phyloP scores from a whole-genome alignment of 2,797 vertebrate genomes.

The Channallabes apus region DNA sequence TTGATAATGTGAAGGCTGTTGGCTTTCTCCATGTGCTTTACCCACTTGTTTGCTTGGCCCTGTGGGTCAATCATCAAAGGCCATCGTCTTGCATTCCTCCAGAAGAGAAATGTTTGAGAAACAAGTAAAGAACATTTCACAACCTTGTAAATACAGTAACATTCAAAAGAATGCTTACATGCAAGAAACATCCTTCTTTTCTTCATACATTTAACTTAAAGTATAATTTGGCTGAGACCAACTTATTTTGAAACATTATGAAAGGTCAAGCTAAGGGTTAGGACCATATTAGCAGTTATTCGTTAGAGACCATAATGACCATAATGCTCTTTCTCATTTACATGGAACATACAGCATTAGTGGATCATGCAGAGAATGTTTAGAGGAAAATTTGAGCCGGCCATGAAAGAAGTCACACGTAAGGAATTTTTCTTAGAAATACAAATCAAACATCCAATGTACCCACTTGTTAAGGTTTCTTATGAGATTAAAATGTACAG shows the following conservation, averaged over 20 bases:
- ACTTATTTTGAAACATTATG: neutral
- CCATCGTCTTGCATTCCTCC: conserved; percentile 86
- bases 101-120: neutral
- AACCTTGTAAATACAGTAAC: too few species aligned
- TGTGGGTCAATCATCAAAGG: conserved; percentile 90
- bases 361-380: neutral
- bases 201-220: neutral
- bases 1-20: conserved; percentile 84
- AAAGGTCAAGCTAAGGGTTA: neutral
- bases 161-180: neutral
- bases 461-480: too few species aligned
- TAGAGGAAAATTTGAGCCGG: neutral
- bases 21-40: conserved; percentile 89
- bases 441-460: too few species aligned
- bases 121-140: neutral
- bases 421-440: too few species aligned
- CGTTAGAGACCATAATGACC: too few species aligned
- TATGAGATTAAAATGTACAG: too few species aligned
- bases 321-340: neutral
- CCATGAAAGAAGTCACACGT: neutral
- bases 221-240: neutral
- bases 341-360: neutral
- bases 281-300: neutral
- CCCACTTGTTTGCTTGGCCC: conserved; percentile 89
- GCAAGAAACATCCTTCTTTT: neutral